Conservation (phyloP, 2,113 vertebrate species). For the Ptyas mucosa region DNA sequence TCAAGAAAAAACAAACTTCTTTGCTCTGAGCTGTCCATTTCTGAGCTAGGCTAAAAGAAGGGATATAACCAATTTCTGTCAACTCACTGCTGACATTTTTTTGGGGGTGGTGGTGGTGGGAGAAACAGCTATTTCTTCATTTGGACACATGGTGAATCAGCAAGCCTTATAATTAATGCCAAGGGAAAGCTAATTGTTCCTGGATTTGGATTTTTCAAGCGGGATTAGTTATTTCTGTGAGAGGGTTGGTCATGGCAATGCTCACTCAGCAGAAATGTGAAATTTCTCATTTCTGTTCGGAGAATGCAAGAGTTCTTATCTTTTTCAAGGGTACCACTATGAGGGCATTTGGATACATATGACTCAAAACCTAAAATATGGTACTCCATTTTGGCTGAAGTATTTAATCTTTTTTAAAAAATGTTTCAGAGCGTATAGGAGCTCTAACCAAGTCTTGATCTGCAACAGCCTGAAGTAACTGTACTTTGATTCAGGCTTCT, state of each 20-base stretch:
- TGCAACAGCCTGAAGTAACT: neutral
- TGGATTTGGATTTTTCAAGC: slow-evolving; percentile 19
- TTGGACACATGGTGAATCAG: neutral
- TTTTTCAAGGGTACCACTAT: neutral
- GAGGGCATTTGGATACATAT: neutral
- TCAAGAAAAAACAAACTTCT: neutral
- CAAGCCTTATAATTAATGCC: neutral
- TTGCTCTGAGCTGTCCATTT: neutral
- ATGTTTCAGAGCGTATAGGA: neutral
- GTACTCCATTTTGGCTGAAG: neutral
- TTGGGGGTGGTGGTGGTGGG: too few relatives aligned
- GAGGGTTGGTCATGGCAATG: neutral
- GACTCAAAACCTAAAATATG: neutral
- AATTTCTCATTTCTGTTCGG: neutral
- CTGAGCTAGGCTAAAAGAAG: neutral
- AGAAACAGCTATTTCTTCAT: neutral
- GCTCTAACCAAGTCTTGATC: neutral
- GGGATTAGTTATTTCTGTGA: neutral
- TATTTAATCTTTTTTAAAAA: neutral
- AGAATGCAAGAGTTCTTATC: neutral
- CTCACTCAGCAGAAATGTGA: neutral
- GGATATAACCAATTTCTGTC: neutral
- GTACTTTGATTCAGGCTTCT: neutral
- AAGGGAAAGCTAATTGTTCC: neutral
- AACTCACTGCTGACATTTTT: neutral